These are phyloP conservation scores for Cichlasoma orientale DNA, from an alignment of 2,797 vertebrate species.

Conservation along the genomic window DNA sequence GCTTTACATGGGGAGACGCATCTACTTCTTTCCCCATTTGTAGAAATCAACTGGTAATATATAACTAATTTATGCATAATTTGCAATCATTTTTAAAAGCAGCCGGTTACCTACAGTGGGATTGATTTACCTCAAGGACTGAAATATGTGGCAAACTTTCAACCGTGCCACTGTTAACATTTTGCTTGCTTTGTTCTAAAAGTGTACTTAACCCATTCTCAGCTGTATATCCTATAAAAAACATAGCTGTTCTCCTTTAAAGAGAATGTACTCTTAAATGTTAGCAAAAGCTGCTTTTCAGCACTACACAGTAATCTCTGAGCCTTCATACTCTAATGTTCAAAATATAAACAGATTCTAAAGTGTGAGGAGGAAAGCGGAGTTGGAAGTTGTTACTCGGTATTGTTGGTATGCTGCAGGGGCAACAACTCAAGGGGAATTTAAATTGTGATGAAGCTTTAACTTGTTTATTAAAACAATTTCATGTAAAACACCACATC, in stretches of 20 bases:
- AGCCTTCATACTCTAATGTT: neutral
- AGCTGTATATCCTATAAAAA: neutral
- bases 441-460: constrained; percentile 8
- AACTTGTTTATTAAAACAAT: constrained; percentile 61
- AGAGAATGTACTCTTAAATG: neutral
- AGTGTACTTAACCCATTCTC: neutral
- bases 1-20: neutral
- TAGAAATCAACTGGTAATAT: constrained; percentile 1
- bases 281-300: accelerated
- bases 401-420: constrained; percentile 7
- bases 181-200: constrained; percentile 4
- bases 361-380: neutral
- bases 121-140: constrained; percentile 16
- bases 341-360: no score
- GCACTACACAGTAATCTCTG: neutral
- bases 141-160: neutral
- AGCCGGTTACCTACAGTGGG: neutral
- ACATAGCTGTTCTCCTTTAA: neutral
- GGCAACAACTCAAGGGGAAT: neutral
- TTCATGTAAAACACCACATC: neutral
- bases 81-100: neutral
- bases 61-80: neutral
- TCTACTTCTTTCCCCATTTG: neutral
- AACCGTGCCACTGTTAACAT: neutral
- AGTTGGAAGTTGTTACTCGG: neutral